These are phyloP conservation scores for Troglohyphantes excavatus DNA, from an alignment of 2,888 invertebrate species.

Conservation along the genomic window DNA sequence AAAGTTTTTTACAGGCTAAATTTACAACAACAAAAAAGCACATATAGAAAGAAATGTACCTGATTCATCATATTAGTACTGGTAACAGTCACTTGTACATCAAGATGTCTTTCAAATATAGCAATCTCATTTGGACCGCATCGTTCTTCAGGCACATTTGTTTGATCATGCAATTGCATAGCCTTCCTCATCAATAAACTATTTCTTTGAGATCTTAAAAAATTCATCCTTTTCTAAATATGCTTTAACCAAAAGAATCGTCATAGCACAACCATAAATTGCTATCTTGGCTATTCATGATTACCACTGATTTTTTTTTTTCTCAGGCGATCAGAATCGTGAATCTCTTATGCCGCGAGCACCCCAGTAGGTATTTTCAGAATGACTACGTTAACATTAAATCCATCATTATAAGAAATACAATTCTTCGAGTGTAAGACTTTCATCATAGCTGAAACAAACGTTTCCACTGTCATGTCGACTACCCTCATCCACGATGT, in stretches of 20 bases:
- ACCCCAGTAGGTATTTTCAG: background rate
- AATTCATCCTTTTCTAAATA: background rate
- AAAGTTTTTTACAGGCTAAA: too few species aligned
- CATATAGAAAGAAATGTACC: too few species aligned
- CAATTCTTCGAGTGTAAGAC: slow-evolving; percentile 27
- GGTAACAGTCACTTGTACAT: slow-evolving; percentile 26
- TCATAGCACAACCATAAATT: slow-evolving; percentile 23
- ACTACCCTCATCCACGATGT: background rate
- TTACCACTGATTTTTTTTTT: background rate
- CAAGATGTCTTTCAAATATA: background rate
- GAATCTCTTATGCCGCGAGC: background rate
- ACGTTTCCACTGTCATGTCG: background rate
- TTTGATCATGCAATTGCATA: background rate
- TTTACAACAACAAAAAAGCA: too few species aligned
- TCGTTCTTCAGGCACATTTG: background rate
- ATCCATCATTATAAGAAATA: background rate
- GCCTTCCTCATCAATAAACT: background rate
- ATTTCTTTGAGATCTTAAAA: background rate
- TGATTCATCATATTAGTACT: slow-evolving; percentile 7
- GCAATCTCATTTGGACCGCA: slow-evolving; percentile 16
- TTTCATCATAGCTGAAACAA: background rate
- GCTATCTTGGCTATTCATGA: background rate
- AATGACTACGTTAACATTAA: background rate
- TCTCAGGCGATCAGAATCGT: background rate
- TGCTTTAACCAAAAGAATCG: background rate